A percentile compares a stretch with the other conserved stretches of the same genome.
Evolutionary conservation across 2,888 invertebrate genomes (phyloP).

Genomic region (Ormyrus rosae): DNA sequence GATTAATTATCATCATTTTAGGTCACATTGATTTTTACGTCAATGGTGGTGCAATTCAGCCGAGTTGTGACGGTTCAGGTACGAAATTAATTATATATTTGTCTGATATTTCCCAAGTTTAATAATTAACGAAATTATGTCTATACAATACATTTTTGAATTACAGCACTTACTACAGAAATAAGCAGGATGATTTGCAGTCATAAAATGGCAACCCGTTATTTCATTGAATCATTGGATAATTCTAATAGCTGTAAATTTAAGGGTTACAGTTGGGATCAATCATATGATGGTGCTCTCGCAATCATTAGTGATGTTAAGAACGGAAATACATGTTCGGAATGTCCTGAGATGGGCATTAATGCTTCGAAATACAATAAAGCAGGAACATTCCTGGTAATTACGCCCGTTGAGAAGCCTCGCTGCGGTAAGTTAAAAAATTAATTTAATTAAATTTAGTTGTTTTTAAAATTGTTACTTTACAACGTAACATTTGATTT

Average conservation of each 20-base stretch:
- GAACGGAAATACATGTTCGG: neutral
- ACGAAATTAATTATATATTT: too few species aligned
- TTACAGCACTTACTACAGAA: neutral
- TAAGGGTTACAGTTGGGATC: neutral
- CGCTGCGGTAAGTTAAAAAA: neutral
- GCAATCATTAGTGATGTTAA: neutral
- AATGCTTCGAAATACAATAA: neutral
- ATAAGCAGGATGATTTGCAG: neutral
- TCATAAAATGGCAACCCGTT: neutral
- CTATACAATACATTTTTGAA: neutral
- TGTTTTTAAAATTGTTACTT: too few species aligned
- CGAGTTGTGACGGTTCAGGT: too few species aligned
- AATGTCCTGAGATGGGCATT: slow-evolving; percentile 6
- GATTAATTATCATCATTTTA: too few species aligned
- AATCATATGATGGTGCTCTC: slow-evolving; percentile 1
- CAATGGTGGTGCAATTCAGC: too few species aligned
- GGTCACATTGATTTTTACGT: too few species aligned
- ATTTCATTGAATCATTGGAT: neutral
- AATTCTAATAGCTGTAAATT: slow-evolving; percentile 2
- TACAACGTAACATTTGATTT: too few species aligned
- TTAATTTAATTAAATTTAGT: too few species aligned
- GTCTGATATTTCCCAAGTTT: too few species aligned
- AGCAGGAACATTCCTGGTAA: neutral
- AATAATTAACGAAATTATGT: too few species aligned
- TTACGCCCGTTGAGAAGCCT: neutral